These are phyloP conservation scores for Lobophora halterata DNA, from an alignment of 2,888 invertebrate genomes.

Conservation along the genomic window DNA sequence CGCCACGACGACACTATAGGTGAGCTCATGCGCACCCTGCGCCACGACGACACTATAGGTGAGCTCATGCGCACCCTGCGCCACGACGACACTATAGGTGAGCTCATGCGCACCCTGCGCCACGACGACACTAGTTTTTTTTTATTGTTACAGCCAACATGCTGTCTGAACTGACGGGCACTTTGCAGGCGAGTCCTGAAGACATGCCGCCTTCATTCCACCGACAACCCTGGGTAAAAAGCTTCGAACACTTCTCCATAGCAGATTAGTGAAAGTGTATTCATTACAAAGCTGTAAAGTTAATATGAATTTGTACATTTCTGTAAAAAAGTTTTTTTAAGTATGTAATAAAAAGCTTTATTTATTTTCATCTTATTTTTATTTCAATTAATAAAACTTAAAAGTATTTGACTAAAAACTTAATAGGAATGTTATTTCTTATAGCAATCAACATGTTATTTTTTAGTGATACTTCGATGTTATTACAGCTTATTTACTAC, in stretches of 20 bases:
- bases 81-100: constrained; percentile 43
- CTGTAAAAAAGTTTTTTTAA: constrained; percentile 10
- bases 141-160: constrained; percentile 53
- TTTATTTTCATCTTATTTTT: constrained; percentile 22
- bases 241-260: constrained; percentile 56
- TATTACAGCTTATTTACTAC: too few relatives aligned
- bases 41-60: constrained; percentile 41
- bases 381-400: constrained; percentile 21
- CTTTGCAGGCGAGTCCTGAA: constrained; percentile 52
- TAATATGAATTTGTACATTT: constrained; percentile 20
- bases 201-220: constrained; percentile 54
- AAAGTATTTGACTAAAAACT: constrained; percentile 19
- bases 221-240: constrained; percentile 55
- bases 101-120: constrained; percentile 32
- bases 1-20: constrained; percentile 41
- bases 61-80: constrained; percentile 35
- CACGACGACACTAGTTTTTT: constrained; percentile 37
- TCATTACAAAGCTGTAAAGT: neutral
- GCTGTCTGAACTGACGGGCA: constrained; percentile 52
- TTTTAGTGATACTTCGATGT: too few relatives aligned
- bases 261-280: constrained; percentile 47
- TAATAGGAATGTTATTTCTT: constrained; percentile 20
- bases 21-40: constrained; percentile 35
- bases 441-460: too few relatives aligned
- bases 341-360: constrained; percentile 21